Evolutionary conservation across 2,113 vertebrate genomes (phyloP), one percentile per base, ranked within the genome.

Genomic region (Clupea harengus): DNA sequence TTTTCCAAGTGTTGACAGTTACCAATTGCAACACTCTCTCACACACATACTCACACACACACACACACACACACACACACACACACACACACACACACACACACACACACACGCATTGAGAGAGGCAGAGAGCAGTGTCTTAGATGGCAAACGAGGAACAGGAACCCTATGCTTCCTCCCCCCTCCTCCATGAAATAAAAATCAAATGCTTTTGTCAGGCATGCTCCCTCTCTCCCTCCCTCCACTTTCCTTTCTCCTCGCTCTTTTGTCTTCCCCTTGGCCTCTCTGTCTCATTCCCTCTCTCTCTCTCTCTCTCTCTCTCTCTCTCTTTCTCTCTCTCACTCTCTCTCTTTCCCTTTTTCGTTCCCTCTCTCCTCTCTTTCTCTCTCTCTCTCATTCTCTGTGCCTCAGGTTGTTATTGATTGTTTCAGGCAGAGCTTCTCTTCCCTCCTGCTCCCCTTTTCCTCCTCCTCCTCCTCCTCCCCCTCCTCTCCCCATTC

Each of bases 401-500:
- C 7, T 72, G 1, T 11, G 64, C 64, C 64, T 11, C 64, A 32
- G 64, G 64, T 67, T 72, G 64, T 85, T 85, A 88, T 88, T 85
- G 87, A 88, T 86, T 54, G 85, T 81, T 57, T 44, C 13, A 83
- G 84, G 87, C 72, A 81, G 20, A 85, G 57, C 64, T 72, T 32
- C 28, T 13, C 64, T 28, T 72, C 25, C 64, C 64, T 32, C 10
- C 64, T 28, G 11, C 64, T 72, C 25, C 25, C 64, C 28, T 72
- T 25, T 25, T 89, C 87, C 85, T 80, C 86, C 47, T 25, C 91
- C 84, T 89, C 85, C 82, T 82, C 87, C 87, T 81, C 72, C 9
- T 15, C 89, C 91, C 87, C 91, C 89, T 92, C 92, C 91, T 93
- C 91, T 87, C 88, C 17, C 90, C 88, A 88, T 90, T 90, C 90